Base-by-base conservation (phyloP, 2,113 vertebrate genomes). In the Sylvietta virens region DNA sequence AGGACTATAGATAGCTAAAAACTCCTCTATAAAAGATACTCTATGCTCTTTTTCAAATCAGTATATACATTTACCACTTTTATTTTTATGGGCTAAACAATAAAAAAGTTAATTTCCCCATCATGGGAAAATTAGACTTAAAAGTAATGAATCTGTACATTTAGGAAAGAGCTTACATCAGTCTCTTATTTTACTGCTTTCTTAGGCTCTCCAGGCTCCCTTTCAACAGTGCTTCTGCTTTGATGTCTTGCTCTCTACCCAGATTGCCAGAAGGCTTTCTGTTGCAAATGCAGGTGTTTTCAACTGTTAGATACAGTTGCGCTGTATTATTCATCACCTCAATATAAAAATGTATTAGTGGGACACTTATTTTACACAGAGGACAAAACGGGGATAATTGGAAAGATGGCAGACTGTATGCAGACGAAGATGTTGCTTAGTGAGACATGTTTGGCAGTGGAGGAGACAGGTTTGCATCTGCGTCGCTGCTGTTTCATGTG, bases 231-330 rank as follows among this genome's bases (percentile, higher is more conserved):
- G 20, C 42, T 90, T 15, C 66, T 90, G 67, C 94, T 96, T 97
- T 96, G 66, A 90, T 90, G 71, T 91, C 73, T 81, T 74, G 70
- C n/a, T 85, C 37, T 90, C 64, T 73, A 53, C 39, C 20, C 42
- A 73, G 56, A 78, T 47, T 92, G 90, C 82, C 90, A 86, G 66
- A 67, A 93, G 90, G 79, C 70, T 92, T 96, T 86, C 73, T 81
- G 44, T 90, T 94, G 94, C 71, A 96, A 95, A 95, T 88, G 89
- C 91, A 94, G 85, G 57, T 93, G 92, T 95, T 92, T 84, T 93
- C 70, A 92, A 24, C 44, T 62, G 47, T 62, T 84, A 86, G 71
- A 83, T 66, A 67, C 10, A 88, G 67, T 44, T 81, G 35, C 90
- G 84, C 90, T 96, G 64, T 90, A 90, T 91, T 95, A 96, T 95